Evolutionary conservation across 2,797 vertebrate species (phyloP), one percentile per base, ranked within the genome.

Genomic region (Artibeus jamaicensis): DNA sequence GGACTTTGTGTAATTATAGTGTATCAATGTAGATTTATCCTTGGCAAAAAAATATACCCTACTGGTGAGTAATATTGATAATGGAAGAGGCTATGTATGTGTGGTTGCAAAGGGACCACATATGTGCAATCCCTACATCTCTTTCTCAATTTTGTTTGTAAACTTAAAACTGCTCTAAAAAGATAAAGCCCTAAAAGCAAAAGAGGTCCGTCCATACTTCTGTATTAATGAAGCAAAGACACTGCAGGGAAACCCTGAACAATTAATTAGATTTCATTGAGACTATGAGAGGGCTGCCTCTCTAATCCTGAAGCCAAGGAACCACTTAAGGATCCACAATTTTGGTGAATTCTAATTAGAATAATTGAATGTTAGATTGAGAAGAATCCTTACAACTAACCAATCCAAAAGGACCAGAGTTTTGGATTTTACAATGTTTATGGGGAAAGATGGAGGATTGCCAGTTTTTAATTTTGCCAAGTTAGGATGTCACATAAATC

Each of bases 381-480:
- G 77, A 93, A 96, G 87, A 94, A 73, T 70, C 53, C 24, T 91
- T 73, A 93, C 68, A 85, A 34, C 71, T 68, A 83, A 91, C 10
- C 57, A 76, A 86, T 77, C 12, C 73, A 88, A 55, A 93, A 91
- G 39, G 34, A 77, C 9, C 6, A 48, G 62, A 86, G 16, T 87
- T 92, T 78, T 74, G 29, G 22, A 7, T 46, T 68, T 76, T 67
- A 76, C 5, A 81, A 4, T 59, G 70, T 93, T 68, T 26, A 82
- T 34, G 48, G 39, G 32, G 24, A 57, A 67, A 68, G 15, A 90
- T 16, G 26, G 62, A 90, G 10, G 55, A n/a, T 74, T 68, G 18
- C 19, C 65, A 93, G 59, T 11, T 82, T 90, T 91, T 89, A 53
- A 62, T 90, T 92, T 89, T 65, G 44, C 53, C 53, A 87, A 22